Evolutionary conservation across 2,113 vertebrate genomes (phyloP).

Genomic region (Himantopus leucocephalus): DNA sequence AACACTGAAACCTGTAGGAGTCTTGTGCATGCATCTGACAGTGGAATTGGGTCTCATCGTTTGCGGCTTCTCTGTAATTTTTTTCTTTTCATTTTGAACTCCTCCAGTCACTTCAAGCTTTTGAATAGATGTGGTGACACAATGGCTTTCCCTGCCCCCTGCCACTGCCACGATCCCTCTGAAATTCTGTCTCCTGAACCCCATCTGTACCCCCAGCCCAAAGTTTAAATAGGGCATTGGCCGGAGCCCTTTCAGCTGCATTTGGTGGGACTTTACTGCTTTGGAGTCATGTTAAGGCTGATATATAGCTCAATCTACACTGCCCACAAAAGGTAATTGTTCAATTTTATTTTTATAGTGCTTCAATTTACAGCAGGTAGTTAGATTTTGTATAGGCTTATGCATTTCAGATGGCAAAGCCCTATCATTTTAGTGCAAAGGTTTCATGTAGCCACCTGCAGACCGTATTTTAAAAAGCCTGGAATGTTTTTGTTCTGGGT

Average conservation of each 20-base stretch:
- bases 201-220: not conserved
- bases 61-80: not conserved
- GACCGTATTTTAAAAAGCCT: not conserved
- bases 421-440: conserved; percentile 28
- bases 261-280: conserved; percentile 38
- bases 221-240: conserved; percentile 29
- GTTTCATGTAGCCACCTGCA: conserved; percentile 46
- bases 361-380: conserved; percentile 37
- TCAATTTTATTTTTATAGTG: conserved; percentile 57
- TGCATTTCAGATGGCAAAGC: conserved; percentile 29
- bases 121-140: not conserved
- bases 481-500: not conserved
- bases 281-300: conserved; percentile 16
- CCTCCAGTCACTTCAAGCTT: not conserved
- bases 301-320: conserved; percentile 28
- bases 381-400: conserved; percentile 27
- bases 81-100: not conserved
- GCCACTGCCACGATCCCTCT: not conserved
- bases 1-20: not conserved
- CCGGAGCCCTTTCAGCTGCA: not conserved
- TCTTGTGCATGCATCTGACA: not conserved
- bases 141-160: not conserved
- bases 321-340: conserved; percentile 37
- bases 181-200: not conserved
- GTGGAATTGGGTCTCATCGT: not conserved